phyloP scores from a whole-genome alignment of 1,140 invertebrate genomes.

The Neodiprion fabricii region DNA sequence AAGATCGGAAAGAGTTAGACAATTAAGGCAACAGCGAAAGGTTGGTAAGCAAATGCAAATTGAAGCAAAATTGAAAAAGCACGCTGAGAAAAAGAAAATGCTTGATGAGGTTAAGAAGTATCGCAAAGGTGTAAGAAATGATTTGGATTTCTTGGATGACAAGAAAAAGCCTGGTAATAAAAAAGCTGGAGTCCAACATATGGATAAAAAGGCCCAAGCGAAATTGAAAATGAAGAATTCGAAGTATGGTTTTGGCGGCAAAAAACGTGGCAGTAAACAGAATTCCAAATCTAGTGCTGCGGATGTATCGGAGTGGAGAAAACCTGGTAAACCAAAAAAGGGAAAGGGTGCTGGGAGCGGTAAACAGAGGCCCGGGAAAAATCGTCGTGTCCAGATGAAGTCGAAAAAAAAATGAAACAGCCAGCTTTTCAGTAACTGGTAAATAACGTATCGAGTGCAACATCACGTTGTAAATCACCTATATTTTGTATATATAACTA shows the following conservation, averaged over 20 bases:
- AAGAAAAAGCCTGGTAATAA: constrained; percentile 62
- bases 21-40: constrained; percentile 90
- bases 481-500: background rate
- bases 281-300: constrained; percentile 85
- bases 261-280: constrained; percentile 87
- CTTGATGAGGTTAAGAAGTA: constrained; percentile 87
- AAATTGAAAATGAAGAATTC: constrained; percentile 78
- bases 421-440: background rate
- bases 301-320: constrained; percentile 69
- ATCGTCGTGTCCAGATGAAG: constrained; percentile 67
- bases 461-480: background rate
- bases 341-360: constrained; percentile 36
- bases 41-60: constrained; percentile 90
- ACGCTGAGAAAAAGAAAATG: constrained; percentile 79
- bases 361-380: constrained; percentile 67
- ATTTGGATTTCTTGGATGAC: constrained; percentile 85
- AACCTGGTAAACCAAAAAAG: constrained; percentile 56
- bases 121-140: constrained; percentile 79
- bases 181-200: constrained; percentile 55
- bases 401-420: constrained; percentile 42
- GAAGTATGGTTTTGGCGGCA: constrained; percentile 95
- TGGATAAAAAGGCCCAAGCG: constrained; percentile 61
- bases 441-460: no score
- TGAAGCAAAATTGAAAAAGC: constrained; percentile 81
- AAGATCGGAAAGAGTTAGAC: constrained; percentile 86